Base-by-base conservation (phyloP, 2,113 vertebrate genomes). In the Cephalopholis sonnerati region DNA sequence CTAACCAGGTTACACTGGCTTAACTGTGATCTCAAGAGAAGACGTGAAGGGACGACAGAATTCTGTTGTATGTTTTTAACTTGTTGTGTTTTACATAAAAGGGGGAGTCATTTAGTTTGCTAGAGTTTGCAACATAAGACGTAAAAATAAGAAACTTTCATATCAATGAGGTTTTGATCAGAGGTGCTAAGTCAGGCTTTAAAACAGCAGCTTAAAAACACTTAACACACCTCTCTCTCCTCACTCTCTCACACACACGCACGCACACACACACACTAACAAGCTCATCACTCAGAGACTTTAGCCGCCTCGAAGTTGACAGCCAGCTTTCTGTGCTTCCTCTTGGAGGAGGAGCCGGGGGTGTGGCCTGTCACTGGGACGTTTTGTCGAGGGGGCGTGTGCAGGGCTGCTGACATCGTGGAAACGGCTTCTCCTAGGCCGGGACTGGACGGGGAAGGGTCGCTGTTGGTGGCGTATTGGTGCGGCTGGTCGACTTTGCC, bases 241-340 rank as follows among this genome's bases (percentile, higher is more conserved):
- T 36, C 32, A 2, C 22, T 3, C 53, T 9, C 53, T 24, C 54
- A n/a, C 63, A 27, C 65, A 54, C 62, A 41, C 54, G 27, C 22
- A 7, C 71, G 36, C 32, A 22, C 77, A 29, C 51, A 58, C 59
- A 59, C 22, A 62, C 16, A 44, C 46, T 76, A 24, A 22, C 1
- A 3, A 20, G 46, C 75, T 82, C 81, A 65, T 97, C 94, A 98
- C 94, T 98, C 97, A 64, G 95, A 95, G 78, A 97, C 94, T 96
- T 98, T 98, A 2, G 97, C 95, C n/a, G 95, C 87, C 18, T 97
- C 96, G 90, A 99, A 99, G 94, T 98, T 99, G 87, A 99, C 98
- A 0, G 98, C 98, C 77, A 99, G 92, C 89, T 99, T 99, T 85
- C 98, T 96, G 75, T 97, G 94, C 92, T 96, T 99, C 93, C 96